A percentile compares a stretch with the other conserved stretches of the same genome.
Evolutionary conservation across 2,113 vertebrate species (phyloP).

Genomic region (Chaetura pelagica): DNA sequence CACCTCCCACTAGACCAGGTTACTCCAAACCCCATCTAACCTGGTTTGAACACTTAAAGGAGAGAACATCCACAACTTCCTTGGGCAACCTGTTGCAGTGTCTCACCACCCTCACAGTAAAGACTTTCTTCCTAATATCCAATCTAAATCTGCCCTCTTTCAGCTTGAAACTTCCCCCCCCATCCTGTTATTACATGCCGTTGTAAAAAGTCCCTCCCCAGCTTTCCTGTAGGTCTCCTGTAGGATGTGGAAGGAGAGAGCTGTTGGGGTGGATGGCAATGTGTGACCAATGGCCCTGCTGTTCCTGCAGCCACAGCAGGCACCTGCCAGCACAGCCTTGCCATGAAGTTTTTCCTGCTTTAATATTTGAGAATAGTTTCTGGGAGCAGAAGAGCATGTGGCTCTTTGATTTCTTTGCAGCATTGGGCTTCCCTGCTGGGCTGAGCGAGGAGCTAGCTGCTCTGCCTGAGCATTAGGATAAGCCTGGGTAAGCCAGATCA

Average conservation of each 20-base stretch:
- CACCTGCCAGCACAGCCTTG: neutral
- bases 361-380: neutral
- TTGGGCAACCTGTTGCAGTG: no score
- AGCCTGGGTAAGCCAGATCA: neutral
- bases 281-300: fast-evolving
- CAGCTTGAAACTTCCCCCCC: no score
- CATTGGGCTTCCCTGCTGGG: fast-evolving
- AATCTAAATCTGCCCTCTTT: no score
- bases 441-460: fast-evolving
- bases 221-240: no score
- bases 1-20: no score
- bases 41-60: no score
- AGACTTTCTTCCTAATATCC: no score
- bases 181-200: no score
- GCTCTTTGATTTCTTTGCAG: neutral
- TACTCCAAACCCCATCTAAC: no score
- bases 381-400: fast-evolving
- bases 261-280: fast-evolving
- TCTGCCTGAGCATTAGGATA: neutral
- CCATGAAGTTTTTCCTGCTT: neutral
- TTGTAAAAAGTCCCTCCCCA: no score
- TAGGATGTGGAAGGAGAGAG: neutral
- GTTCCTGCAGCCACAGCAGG: fast-evolving
- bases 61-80: no score
- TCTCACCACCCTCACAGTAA: no score